Evolutionary conservation across 1,140 invertebrate genomes (phyloP), one percentile per base, ranked within the genome.

Genomic region (Sinonovacula constricta): DNA sequence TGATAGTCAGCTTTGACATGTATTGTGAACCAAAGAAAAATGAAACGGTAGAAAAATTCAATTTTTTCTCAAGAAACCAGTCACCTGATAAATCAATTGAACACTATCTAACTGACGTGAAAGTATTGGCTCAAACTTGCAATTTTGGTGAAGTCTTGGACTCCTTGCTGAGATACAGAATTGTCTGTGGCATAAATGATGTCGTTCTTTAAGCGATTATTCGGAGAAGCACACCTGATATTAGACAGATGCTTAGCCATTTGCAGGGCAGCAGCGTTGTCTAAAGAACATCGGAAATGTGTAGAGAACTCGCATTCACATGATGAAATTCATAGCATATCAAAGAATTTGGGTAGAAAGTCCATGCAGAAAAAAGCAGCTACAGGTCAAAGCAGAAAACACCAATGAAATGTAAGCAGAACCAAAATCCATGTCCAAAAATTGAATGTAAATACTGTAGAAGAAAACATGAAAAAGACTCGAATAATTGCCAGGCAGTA

Each of bases 101-200:
- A 10, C 39, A 45, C 39, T 45, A 45, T 18, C 39, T 62, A 4
- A 62, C 59, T 12, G 30, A 62, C 5, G 10, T 62, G 26, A 28
- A 28, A 22, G 26, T 26, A 3, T 62, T 62, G 22, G 22, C 59
- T 34, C 12, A 26, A n/a, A n/a, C 59, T 10, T 62, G 59, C 26
- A 26, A 33, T 7, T 62, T 62, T 33, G 30, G 30, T 28, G 59
- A 26, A 28, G 7, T 62, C 12, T 22, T 12, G 31, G 59, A 62
- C 26, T 62, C 59, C 4, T 22, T 62, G 26, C 15, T 62, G 7
- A 26, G 59, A 33, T 15, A 62, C 30, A 62, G 59, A 34, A 62
- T 26, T 14, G 59, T 26, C 24, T 62, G 59, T 34, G 30, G 59
- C 26, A 26, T 62, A 12, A 26, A 62, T 10, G 59, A 28, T 28